Percentiles rank a stretch among this genome's conserved stretches.
phyloP scores from a whole-genome alignment of 92 coral and sea anemone species.

The Anthopleura xanthogrammica region DNA sequence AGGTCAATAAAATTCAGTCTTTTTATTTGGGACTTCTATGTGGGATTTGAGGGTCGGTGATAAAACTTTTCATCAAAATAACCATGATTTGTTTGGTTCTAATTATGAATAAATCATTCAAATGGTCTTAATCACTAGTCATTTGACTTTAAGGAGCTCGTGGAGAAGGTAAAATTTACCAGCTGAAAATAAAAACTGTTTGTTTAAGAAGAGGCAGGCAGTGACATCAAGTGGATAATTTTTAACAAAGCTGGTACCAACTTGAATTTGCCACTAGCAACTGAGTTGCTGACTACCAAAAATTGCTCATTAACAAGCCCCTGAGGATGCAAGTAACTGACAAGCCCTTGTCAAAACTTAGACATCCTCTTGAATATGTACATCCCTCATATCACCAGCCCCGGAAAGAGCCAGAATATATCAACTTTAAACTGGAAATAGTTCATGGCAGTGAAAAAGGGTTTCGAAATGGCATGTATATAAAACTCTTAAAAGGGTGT shows the following conservation, averaged over 20 bases:
- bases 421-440: background rate
- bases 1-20: background rate
- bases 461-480: background rate
- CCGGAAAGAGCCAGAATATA: background rate
- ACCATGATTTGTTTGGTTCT: background rate
- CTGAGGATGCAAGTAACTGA: background rate
- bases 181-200: background rate
- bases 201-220: background rate
- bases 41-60: background rate
- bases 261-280: conserved; percentile 1
- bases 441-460: background rate
- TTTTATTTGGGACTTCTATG: background rate
- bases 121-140: background rate
- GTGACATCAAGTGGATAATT: background rate
- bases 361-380: conserved; percentile 13
- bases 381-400: conserved; percentile 10
- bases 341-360: background rate
- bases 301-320: conserved; percentile 16
- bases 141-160: background rate
- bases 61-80: background rate
- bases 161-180: background rate
- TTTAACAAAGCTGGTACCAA: background rate
- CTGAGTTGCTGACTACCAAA: background rate
- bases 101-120: conserved; percentile 4
- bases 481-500: background rate